Evolutionary conservation across 2,113 vertebrate species (phyloP).

Genomic region (Syngnathus floridae): DNA sequence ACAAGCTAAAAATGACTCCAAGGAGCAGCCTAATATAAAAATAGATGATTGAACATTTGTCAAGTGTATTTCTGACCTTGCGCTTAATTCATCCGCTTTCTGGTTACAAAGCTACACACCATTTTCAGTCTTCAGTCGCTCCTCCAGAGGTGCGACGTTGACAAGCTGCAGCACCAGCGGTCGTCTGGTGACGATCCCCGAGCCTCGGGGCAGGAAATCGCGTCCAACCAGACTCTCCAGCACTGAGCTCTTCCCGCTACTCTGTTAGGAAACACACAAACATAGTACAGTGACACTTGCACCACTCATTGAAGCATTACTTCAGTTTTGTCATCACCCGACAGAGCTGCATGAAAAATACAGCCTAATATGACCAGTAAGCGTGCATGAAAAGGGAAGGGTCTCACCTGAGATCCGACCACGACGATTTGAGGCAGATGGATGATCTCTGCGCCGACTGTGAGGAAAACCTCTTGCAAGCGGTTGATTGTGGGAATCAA

Average conservation of each 20-base stretch:
- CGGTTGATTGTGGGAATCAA: slow-evolving; percentile 77
- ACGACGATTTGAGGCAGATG: slow-evolving; percentile 78
- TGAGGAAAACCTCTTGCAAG: slow-evolving; percentile 77
- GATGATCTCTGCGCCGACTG: slow-evolving; percentile 70
- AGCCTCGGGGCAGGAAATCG: slow-evolving; percentile 75
- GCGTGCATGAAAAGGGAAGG: neutral
- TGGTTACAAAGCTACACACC: slow-evolving; percentile 41
- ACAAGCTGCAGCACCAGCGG: slow-evolving; percentile 76
- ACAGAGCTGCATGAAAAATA: neutral
- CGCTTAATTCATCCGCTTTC: neutral
- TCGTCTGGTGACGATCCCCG: slow-evolving; percentile 73
- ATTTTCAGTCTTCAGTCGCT: slow-evolving; percentile 58
- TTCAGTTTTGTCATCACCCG: neutral
- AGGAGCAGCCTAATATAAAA: neutral
- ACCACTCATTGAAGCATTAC: neutral
- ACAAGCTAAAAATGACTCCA: slow-evolving; percentile 1
- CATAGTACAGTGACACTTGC: slow-evolving; percentile 15
- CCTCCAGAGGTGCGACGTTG: slow-evolving; percentile 61
- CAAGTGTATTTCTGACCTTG: neutral
- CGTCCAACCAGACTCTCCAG: slow-evolving; percentile 75
- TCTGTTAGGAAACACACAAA: slow-evolving; percentile 59
- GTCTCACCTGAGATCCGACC: slow-evolving; percentile 71
- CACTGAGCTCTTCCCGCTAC: slow-evolving; percentile 77
- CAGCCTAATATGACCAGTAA: neutral
- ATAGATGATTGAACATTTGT: neutral